Base-by-base conservation (phyloP, 2,113 vertebrate species). In the Otocyon megalotis region DNA sequence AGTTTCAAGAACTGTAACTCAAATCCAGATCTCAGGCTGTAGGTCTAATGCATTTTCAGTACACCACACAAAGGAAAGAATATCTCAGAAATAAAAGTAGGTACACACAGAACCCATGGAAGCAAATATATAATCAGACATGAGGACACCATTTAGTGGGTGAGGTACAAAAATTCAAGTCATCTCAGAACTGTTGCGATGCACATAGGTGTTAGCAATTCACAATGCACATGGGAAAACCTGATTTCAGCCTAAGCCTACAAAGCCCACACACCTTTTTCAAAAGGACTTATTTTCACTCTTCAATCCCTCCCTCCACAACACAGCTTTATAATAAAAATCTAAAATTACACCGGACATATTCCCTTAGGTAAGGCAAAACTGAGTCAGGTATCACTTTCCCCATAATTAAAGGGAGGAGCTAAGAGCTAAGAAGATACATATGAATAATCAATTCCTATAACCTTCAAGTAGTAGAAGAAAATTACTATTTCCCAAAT, bases 281-380 rank as follows among this genome's bases (percentile, higher is more conserved):
- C 58, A 89, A 89, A 93, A 13, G 30, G 26, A 89, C 14, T 86
- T 56, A 74, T n/a, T 76, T 95, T 93, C 65, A 53, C 35, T 90
- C 65, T 97, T 16, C 50, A 82, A 35, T 17, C 5, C 76, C 32
- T 22, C 13, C 69, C 26, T 83, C 71, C 22, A 63, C 9, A 92
- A 63, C 50, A 92, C 16, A 72, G 28, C 58, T 97, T 93, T 60
- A 81, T 74, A 76, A 82, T 50, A 90, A 74, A 90, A 94, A 76
- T 88, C 60, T 91, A 77, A 93, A 95, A 87, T 69, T 93, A 35
- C 30, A 88, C 43, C 71, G 30, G 28, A 63, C 35, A 71, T 88
- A 96, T 71, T 95, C 53, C 76, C 69, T 92, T 88, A 88, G 22
- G 43, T 63, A 93, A 92, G 62, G 60, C 60, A 79, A 91, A 93